Conservation (phyloP, 2,113 vertebrate species). For the Gymnogyps californianus region DNA sequence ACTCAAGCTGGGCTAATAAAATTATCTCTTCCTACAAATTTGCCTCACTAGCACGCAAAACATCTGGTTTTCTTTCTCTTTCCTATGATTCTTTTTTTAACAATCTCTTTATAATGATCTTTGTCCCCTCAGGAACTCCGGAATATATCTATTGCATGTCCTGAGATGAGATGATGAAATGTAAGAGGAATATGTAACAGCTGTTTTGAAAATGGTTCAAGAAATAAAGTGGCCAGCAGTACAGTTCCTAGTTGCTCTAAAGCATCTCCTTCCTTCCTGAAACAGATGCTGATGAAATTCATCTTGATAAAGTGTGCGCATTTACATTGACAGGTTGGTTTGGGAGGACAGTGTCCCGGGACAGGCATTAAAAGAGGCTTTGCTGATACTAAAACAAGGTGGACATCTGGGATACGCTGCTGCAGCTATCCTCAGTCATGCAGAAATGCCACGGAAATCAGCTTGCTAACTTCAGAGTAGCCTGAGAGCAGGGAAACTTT, state of each 20-base stretch:
- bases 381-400: not conserved
- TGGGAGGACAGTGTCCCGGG: not conserved
- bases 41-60: not conserved
- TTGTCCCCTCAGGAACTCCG: not conserved
- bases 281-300: not conserved
- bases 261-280: not conserved
- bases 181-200: slow-evolving; percentile 25
- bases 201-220: slow-evolving; percentile 49
- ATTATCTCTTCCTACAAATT: not conserved
- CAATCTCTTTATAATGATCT: not conserved
- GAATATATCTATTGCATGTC: not conserved
- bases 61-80: not conserved
- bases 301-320: not conserved
- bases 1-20: not conserved
- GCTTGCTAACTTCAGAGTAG: not conserved
- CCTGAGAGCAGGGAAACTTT: not conserved
- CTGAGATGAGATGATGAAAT: slow-evolving; percentile 31
- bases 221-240: not conserved
- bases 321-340: not conserved
- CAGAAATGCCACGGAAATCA: not conserved
- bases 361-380: not conserved
- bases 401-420: not conserved
- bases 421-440: not conserved
- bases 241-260: not conserved
- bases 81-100: not conserved